Base-by-base conservation (phyloP, 2,888 invertebrate species). In the Syrphus vitripennis region DNA sequence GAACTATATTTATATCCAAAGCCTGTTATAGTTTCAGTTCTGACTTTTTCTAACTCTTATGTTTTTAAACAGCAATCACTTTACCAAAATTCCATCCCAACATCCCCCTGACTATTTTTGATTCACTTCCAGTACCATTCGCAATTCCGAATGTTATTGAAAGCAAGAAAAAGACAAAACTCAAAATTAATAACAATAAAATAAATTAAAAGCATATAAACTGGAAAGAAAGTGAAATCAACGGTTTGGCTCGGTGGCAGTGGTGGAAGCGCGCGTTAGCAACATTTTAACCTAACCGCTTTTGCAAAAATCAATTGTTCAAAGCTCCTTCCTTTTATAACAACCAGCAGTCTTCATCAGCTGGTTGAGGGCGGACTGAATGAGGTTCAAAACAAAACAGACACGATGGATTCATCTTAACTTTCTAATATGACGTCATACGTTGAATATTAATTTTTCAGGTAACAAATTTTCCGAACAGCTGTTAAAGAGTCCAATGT, bases 161-260 rank as follows among this genome's bases (percentile, higher is more conserved):
- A 40, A 55, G n/a, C 5, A 45, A 65, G 37, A 79, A 63, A 71
- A 57, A 70, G 29, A 40, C 37, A 57, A 70, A 53, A 65, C 57
- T n/a, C 12, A 65, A 55, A 26, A 79, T 72, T 57, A 77, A 65
- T 71, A 82, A 77, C 70, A 65, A 48, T 82, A 82, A 81, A 78
- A 69, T 81, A 61, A 63, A 81, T 69, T 69, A 67, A 81, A 81
- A 71, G 57, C 76, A 63, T 12, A 76, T 55, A 81, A 81, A 81
- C 81, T 76, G 81, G 76, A 82, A 77, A 63, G 81, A 76, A 81
- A 81, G 76, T 76, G 81, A 81, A 76, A 81, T 75, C 76, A 57
- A 63, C 29, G 7, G n/a, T 40, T 10, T 2, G 2, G 55, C 31
- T 2, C 29, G 6, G 24, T 29, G 26, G 24, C 9, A 14, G 16